Conservation (phyloP, 1,140 invertebrate species). For the Pristionchus pacificus region DNA sequence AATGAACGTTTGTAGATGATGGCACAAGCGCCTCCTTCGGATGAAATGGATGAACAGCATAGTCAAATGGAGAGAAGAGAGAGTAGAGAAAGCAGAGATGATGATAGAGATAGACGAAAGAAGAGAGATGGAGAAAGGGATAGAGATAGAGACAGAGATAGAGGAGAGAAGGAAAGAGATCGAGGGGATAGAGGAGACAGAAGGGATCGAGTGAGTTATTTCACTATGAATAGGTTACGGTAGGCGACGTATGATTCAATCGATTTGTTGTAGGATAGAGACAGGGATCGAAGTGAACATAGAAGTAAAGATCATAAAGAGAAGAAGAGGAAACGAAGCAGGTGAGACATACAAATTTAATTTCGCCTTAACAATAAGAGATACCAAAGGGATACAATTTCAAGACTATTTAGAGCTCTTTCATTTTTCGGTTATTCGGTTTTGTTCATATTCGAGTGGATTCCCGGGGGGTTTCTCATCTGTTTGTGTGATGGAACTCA, state of each 20-base stretch:
- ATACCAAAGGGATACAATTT: no score
- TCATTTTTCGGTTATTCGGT: no score
- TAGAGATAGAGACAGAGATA: neutral
- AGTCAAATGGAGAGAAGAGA: neutral
- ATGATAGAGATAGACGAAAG: neutral
- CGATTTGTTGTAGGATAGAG: neutral
- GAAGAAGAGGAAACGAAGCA: neutral
- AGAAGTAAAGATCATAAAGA: neutral
- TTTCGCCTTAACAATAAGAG: no score
- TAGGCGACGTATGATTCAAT: no score
- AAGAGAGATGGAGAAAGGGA: neutral
- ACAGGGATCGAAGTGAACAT: neutral
- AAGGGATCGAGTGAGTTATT: neutral
- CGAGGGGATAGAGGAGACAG: neutral
- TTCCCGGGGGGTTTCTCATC: conserved; percentile 96
- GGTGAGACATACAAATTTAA: neutral
- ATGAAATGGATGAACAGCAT: neutral
- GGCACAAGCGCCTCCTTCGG: neutral
- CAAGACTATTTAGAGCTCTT: no score
- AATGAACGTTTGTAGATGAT: no score
- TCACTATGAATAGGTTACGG: neutral
- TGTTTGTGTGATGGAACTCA: conserved; percentile 82
- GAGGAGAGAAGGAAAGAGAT: neutral
- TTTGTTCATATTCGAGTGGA: no score
- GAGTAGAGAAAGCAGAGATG: neutral